phyloP scores from a whole-genome alignment of 2,113 vertebrate species.

The Menidia beryllina region DNA sequence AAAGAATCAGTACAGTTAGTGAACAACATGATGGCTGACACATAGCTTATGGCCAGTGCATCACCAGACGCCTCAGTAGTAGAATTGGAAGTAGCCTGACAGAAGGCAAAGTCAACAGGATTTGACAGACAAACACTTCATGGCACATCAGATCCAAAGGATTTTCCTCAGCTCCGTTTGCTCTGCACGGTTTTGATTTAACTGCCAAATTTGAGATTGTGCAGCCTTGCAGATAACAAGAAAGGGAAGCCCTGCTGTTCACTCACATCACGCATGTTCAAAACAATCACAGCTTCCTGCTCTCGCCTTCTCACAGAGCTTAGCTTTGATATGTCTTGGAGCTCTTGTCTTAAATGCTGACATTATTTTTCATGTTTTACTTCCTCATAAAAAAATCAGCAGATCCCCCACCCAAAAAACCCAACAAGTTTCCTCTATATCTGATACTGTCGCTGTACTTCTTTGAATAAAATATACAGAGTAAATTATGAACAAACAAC shows the following conservation, averaged over 20 bases:
- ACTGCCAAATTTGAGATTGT: slow-evolving; percentile 46
- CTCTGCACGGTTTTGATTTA: slow-evolving; percentile 44
- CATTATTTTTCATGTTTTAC: neutral
- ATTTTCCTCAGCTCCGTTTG: slow-evolving; percentile 31
- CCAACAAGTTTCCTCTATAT: neutral
- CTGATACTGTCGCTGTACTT: neutral
- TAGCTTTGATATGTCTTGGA: slow-evolving; percentile 1
- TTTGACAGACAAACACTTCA: slow-evolving; percentile 34
- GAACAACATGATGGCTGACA: slow-evolving; percentile 11
- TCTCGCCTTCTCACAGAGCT: slow-evolving; percentile 7
- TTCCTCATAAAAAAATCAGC: neutral
- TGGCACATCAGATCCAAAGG: slow-evolving; percentile 44
- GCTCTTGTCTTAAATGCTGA: neutral
- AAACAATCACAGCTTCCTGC: slow-evolving; percentile 23
- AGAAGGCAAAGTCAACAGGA: slow-evolving; percentile 40
- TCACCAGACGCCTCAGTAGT: slow-evolving; percentile 11
- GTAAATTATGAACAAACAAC: neutral
- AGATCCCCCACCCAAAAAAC: too few relatives aligned
- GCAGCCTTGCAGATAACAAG: slow-evolving; percentile 38
- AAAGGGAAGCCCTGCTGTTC: slow-evolving; percentile 40
- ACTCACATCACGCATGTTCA: slow-evolving; percentile 28
- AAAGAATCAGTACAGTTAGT: slow-evolving; percentile 2
- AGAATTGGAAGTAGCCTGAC: slow-evolving; percentile 27
- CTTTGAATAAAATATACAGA: neutral
- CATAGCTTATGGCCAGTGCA: slow-evolving; percentile 10